Evolutionary conservation across 2,888 invertebrate genomes (phyloP).

Genomic region (Ramazzottius varieornatus): DNA sequence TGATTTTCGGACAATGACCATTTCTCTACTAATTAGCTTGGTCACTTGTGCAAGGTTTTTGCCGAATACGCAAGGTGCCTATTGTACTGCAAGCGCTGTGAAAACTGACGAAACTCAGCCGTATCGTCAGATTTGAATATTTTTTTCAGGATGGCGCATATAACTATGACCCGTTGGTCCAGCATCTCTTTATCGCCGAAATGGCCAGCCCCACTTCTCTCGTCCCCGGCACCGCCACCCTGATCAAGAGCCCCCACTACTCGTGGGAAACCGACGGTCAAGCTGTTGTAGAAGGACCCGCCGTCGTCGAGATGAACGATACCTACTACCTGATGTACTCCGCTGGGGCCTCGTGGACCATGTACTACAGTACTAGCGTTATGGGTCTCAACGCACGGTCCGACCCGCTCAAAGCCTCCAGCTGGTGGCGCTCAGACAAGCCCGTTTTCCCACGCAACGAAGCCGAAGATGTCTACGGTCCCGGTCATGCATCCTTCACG

Average conservation of each 20-base stretch:
- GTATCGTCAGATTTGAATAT: neutral
- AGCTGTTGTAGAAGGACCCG: neutral
- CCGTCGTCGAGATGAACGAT: neutral
- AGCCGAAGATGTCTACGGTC: neutral
- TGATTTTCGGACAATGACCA: no score
- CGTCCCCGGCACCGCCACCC: neutral
- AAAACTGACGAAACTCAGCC: neutral
- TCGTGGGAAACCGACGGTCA: neutral
- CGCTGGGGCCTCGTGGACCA: neutral
- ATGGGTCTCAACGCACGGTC: neutral
- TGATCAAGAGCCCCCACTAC: neutral
- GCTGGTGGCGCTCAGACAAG: neutral
- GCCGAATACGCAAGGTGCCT: no score
- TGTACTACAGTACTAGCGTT: neutral
- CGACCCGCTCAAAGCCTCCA: neutral
- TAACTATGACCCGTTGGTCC: neutral
- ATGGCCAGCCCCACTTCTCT: neutral
- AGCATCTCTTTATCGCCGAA: neutral
- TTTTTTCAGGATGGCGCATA: neutral
- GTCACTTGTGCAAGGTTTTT: no score
- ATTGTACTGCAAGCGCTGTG: no score
- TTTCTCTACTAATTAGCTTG: no score
- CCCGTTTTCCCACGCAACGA: neutral
- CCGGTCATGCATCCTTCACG: neutral
- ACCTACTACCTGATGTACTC: neutral